Conservation (phyloP, 2,888 invertebrate genomes). For the Hyalella azteca region DNA sequence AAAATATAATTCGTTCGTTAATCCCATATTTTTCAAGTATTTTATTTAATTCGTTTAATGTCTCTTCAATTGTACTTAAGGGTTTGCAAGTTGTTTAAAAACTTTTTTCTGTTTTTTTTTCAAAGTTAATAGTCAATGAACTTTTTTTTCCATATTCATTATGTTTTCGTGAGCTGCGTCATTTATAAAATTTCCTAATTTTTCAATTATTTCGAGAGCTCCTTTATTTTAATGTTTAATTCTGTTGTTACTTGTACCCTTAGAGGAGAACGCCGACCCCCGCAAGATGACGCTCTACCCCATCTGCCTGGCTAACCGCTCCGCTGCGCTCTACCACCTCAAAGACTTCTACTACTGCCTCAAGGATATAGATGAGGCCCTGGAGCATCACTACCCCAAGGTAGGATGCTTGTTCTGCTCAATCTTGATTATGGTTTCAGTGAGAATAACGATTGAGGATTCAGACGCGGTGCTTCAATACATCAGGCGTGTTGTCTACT, state of each 20-base stretch:
- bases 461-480: neutral
- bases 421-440: neutral
- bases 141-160: too few species aligned
- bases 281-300: constrained; percentile 57
- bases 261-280: constrained; percentile 57
- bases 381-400: constrained; percentile 58
- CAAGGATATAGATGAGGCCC: constrained; percentile 55
- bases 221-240: neutral
- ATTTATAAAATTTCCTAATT: neutral
- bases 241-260: neutral
- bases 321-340: constrained; percentile 55
- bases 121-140: too few species aligned
- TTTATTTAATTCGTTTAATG: too few species aligned
- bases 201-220: neutral
- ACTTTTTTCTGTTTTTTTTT: neutral
- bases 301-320: constrained; percentile 56
- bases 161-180: neutral
- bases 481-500: neutral
- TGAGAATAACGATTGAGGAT: neutral
- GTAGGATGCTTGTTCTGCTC: neutral
- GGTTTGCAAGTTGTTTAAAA: neutral
- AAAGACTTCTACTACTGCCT: constrained; percentile 55
- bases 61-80: too few species aligned
- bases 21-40: too few species aligned
- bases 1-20: too few species aligned